Evolutionary conservation across 2,113 vertebrate species (phyloP), one percentile per base, ranked within the genome.

Genomic region (Bubo bubo): DNA sequence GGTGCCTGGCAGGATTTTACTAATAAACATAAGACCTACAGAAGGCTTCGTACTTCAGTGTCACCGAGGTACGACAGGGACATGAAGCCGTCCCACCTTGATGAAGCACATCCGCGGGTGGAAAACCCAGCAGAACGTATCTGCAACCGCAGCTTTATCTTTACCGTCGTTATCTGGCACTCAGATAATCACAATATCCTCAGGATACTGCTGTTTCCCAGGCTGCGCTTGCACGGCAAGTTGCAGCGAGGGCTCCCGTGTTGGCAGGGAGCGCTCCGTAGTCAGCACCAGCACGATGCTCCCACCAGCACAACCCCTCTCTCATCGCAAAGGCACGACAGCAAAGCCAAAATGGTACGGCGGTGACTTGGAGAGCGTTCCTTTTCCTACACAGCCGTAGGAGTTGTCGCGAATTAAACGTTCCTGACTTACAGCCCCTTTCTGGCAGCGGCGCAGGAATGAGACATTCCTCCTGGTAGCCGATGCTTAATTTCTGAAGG

Each of bases 1-100:
- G 82, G 91, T 93, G 96, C 95, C 91, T 93, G 94, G 93, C 96
- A 90, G 94, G 96, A 88, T 80, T 90, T 90, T 73, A 1, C 96
- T 95, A 86, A 91, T 87, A 91, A 95, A 95, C 91, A n/a, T 27
- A 60, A 91, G 92, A 67, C 85, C 92, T 55, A 53, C 14, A 56
- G 92, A 83, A 81, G 76, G 72, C 19, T 64, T 55, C 19, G 35
- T 34, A 15, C 87, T 47, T 81, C 12, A 20, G 90, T 43, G 88
- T 76, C 93, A 56, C 81, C 6, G 8, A 39, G 85, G 82, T 52
- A 14, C 41, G 86, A 17, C 1, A 2, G 64, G 77, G 79, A 75
- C n/a, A 0, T 2, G 77, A 55, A 71, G 72, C 60, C 1, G 1
- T 90, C 73, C 74, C 87, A 79, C 74, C 68, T 53, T 2, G 43